Evolutionary conservation across 2,888 invertebrate genomes (phyloP), one percentile per base, ranked within the genome.

Genomic region (Nezara viridula): DNA sequence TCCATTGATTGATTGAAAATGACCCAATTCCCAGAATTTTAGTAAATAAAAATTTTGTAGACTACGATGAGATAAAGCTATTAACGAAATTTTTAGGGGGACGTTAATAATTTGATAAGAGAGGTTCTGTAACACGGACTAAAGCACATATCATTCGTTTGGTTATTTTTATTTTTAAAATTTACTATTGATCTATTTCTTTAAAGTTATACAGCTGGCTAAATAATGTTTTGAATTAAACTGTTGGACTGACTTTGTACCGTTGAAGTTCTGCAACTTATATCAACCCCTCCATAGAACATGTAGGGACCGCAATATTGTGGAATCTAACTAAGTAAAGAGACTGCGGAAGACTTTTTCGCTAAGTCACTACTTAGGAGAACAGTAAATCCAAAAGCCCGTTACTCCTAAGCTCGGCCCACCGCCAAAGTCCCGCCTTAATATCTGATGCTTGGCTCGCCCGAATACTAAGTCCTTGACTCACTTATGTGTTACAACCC

Each of bases 331-430:
- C 81, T 44, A 47, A 81, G 81, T 81, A 40, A 81, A 81, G 81
- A 47, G 81, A 24, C 86, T 27, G 86, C 55, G 66, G 32, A 47
- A 55, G 86, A 86, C 37, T 86, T 86, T 86, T 86, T 86, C 86
- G 47, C 86, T 52, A 86, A 86, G 52, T 86, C 86, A 55, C 55
- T 86, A 40, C 55, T 86, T 32, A 55, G 86, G 40, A 55, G 40
- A 50, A 40, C 40, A 86, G 86, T 40, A 40, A 86, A 55, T 55
- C 50, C 37, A 37, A 86, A 81, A 47, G 40, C 81, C 77, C 81
- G 81, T 81, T 81, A 81, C 44, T 81, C 40, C 81, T 81, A 81
- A 81, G 81, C 81, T 81, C 81, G 81, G 81, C 81, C 81, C 81
- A 47, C 81, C 40, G 81, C 81, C 81, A 81, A 77, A 81, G 81